These are phyloP conservation scores for Oncorhynchus nerka DNA, from an alignment of 2,113 vertebrate genomes.

Conservation along the genomic window DNA sequence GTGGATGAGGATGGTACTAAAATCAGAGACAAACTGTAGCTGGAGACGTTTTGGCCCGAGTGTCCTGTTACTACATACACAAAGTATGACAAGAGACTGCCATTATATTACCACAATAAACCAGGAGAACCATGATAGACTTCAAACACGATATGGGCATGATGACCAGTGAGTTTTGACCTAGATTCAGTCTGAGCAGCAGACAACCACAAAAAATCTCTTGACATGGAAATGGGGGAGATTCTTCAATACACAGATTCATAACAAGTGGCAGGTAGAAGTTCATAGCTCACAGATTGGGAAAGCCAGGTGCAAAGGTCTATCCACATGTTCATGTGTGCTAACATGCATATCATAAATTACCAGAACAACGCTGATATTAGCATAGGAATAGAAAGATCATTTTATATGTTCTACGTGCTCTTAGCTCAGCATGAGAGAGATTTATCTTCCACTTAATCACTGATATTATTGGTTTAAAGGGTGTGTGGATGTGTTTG, in stretches of 20 bases:
- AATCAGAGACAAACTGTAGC: too few species aligned
- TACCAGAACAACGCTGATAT: neutral
- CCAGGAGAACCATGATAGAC: too few species aligned
- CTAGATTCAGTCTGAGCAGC: too few species aligned
- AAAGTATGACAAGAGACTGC: neutral
- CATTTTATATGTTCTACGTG: too few species aligned
- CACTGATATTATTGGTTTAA: neutral
- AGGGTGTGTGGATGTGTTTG: too few species aligned
- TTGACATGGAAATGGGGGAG: neutral
- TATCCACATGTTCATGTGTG: neutral
- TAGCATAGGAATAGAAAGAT: too few species aligned
- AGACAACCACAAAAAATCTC: neutral
- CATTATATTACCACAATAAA: too few species aligned
- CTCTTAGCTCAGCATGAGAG: too few species aligned
- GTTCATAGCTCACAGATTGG: neutral
- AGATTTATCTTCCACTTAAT: too few species aligned
- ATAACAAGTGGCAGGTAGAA: neutral
- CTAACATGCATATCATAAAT: neutral
- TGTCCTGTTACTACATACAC: slow-evolving; percentile 38
- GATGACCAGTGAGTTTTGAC: neutral
- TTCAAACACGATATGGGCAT: too few species aligned
- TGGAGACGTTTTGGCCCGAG: slow-evolving; percentile 12
- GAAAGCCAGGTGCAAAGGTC: neutral
- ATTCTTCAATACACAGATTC: neutral
- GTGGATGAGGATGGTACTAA: too few species aligned